Percentiles rank a stretch among this genome's conserved stretches.
Conservation (phyloP, 2,797 vertebrate genomes). For the Pseudochaenichthys georgianus region DNA sequence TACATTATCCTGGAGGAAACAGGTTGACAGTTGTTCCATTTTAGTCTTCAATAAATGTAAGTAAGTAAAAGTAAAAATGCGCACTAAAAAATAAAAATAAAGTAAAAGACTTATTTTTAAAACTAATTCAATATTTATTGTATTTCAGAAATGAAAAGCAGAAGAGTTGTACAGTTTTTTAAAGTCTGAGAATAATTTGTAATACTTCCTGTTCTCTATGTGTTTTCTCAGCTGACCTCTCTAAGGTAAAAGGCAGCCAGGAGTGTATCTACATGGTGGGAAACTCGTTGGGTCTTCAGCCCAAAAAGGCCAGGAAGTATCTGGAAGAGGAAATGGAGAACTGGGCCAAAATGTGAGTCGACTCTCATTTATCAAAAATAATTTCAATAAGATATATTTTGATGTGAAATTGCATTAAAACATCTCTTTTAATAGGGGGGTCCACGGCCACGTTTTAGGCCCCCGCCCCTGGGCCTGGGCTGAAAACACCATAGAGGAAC, state of each 20-base stretch:
- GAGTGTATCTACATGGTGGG: conserved; percentile 91
- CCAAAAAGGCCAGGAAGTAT: conserved; percentile 87
- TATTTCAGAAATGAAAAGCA: too few relatives aligned
- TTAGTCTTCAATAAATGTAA: too few relatives aligned
- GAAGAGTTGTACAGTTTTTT: neutral
- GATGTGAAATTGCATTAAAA: rapidly evolving
- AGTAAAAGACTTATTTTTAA: too few relatives aligned
- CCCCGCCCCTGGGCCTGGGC: conserved; percentile 90
- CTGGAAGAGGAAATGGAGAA: conserved; percentile 93
- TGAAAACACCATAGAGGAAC: conserved; percentile 88
- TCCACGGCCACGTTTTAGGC: conserved; percentile 89
- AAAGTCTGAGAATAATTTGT: too few relatives aligned
- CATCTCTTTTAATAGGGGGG: conserved; percentile 82
- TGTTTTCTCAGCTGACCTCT: conserved; percentile 83
- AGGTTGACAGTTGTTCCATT: too few relatives aligned
- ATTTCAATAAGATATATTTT: neutral
- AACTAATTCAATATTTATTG: too few relatives aligned
- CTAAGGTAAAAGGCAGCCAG: conserved; percentile 85
- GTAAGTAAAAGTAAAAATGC: too few relatives aligned
- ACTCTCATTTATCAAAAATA: rapidly evolving
- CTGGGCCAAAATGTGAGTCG: conserved; percentile 90
- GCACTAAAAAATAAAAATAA: too few relatives aligned
- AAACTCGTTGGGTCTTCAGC: conserved; percentile 94
- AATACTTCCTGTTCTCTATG: neutral
- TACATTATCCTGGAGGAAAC: too few relatives aligned